These are phyloP conservation scores for Procambarus virginalis DNA, from an alignment of 1,140 invertebrate species.

Conservation along the genomic window DNA sequence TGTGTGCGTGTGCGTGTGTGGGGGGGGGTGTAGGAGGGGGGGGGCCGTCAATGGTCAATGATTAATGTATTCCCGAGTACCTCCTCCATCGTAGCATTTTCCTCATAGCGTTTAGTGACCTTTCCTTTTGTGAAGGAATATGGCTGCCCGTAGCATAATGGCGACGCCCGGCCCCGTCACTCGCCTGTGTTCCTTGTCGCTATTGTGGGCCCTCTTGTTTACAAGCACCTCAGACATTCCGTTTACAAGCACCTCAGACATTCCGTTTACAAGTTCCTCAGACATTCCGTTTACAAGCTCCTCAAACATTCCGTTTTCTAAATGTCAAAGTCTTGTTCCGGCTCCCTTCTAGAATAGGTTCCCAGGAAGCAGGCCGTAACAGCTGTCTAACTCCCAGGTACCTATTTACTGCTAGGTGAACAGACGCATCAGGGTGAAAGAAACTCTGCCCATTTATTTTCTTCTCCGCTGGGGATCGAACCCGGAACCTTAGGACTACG, in stretches of 20 bases:
- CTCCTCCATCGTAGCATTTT: constrained; percentile 45
- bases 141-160: constrained; percentile 32
- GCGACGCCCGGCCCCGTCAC: not conserved
- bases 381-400: too few species aligned
- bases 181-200: not conserved
- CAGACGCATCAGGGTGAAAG: too few species aligned
- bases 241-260: not conserved
- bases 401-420: too few species aligned
- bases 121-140: constrained; percentile 43
- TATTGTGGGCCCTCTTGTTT: constrained; percentile 28
- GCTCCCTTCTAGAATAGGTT: too few species aligned
- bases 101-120: constrained; percentile 43
- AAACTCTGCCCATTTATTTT: too few species aligned
- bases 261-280: too few species aligned
- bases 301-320: not conserved
- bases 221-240: constrained; percentile 19
- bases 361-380: too few species aligned
- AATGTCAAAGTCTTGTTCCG: too few species aligned
- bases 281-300: too few species aligned
- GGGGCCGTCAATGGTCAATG: constrained; percentile 32
- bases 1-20: not conserved
- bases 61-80: constrained; percentile 36
- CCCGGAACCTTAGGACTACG: too few species aligned
- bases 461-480: too few species aligned
- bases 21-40: not conserved